Evolutionary conservation across 2,888 invertebrate species (phyloP).

Genomic region (Masnerella sp.): DNA sequence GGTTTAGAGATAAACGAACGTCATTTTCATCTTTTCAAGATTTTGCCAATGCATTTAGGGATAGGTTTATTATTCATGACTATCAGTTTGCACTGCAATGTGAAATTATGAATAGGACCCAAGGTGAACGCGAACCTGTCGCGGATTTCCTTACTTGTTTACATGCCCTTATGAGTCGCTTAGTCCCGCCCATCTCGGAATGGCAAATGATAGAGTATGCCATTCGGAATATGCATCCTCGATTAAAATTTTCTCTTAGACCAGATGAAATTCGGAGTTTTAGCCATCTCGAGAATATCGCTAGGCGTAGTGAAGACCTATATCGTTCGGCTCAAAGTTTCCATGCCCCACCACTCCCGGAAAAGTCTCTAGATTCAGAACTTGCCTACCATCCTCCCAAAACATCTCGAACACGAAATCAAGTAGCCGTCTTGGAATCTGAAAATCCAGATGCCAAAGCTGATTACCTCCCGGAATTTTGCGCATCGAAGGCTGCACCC

Average conservation of each 20-base stretch:
- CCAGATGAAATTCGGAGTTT: neutral
- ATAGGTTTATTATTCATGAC: neutral
- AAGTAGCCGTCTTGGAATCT: neutral
- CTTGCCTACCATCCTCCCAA: neutral
- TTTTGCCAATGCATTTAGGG: neutral
- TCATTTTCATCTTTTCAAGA: neutral
- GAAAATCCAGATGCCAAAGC: neutral
- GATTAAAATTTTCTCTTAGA: neutral
- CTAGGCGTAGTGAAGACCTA: neutral
- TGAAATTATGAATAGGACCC: neutral
- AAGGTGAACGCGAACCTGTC: neutral
- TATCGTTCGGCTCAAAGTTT: neutral
- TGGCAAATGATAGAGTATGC: neutral
- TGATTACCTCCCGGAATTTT: too few species aligned
- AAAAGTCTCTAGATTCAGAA: neutral
- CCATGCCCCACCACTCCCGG: neutral
- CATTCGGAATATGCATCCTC: neutral
- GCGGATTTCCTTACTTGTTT: neutral
- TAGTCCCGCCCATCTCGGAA: neutral
- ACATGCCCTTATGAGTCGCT: neutral
- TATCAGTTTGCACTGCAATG: neutral
- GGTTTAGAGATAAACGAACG: neutral
- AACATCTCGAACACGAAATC: neutral
- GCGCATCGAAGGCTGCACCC: too few species aligned
- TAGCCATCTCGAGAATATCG: neutral